Percentiles rank a stretch among this genome's conserved stretches.
phyloP scores from a whole-genome alignment of 2,797 vertebrate genomes.

The Vespertilio murinus region DNA sequence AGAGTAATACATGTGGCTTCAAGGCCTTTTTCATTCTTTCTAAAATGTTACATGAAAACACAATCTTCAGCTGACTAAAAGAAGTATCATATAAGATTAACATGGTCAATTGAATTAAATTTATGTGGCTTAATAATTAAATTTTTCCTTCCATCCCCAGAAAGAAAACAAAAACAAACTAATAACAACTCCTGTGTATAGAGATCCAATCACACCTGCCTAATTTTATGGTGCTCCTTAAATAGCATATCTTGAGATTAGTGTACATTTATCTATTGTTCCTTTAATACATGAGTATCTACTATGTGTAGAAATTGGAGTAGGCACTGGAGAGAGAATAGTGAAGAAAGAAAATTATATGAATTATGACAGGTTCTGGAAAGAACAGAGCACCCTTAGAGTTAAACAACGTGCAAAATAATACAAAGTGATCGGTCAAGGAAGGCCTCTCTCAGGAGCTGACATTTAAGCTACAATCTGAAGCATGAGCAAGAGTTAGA shows the following conservation, averaged over 20 bases:
- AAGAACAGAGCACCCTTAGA: neutral
- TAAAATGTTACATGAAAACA: slow-evolving; percentile 43
- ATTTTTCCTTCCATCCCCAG: slow-evolving; percentile 5
- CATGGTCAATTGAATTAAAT: slow-evolving; percentile 44
- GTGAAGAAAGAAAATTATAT: neutral
- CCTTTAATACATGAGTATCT: neutral
- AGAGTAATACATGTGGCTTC: neutral
- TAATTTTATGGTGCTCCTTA: neutral
- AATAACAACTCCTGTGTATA: neutral
- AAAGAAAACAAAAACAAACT: slow-evolving; percentile 47
- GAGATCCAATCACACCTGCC: neutral
- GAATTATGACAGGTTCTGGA: neutral
- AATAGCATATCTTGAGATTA: neutral
- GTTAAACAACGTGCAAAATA: neutral
- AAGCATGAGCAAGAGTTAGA: neutral
- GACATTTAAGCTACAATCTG: neutral
- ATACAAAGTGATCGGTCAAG: neutral
- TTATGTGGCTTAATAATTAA: slow-evolving; percentile 8
- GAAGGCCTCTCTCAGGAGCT: neutral
- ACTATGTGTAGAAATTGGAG: neutral
- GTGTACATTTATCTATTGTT: neutral
- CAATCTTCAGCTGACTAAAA: slow-evolving; percentile 10
- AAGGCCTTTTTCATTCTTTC: slow-evolving; percentile 39
- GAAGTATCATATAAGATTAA: slow-evolving; percentile 37
- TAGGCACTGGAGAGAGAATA: neutral